These are phyloP conservation scores for Tipula confusa DNA, from an alignment of 2,888 invertebrate genomes.

Conservation along the genomic window DNA sequence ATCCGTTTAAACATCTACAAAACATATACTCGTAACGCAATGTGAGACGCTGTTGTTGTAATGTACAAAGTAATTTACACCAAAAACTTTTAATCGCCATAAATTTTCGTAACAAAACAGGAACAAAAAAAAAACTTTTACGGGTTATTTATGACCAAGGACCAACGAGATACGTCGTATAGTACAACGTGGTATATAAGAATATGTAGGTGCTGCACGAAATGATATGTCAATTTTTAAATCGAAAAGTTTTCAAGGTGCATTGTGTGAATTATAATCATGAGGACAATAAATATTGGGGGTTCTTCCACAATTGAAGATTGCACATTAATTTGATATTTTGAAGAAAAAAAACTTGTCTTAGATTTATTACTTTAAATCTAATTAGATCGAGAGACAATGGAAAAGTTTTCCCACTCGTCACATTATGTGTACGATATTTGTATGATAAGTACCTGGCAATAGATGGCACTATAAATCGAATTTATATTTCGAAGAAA, in stretches of 20 bases:
- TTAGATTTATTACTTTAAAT: not conserved
- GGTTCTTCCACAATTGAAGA: not conserved
- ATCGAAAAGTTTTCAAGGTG: not conserved
- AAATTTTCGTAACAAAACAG: not conserved
- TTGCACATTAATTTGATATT: conserved; percentile 5
- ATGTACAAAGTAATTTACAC: not conserved
- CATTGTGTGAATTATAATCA: not conserved
- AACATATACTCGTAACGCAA: not conserved
- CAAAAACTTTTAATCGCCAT: not conserved
- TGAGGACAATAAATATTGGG: not conserved
- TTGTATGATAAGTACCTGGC: too few relatives aligned
- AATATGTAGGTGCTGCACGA: too few relatives aligned
- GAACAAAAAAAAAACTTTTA: not conserved
- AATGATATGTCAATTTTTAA: not conserved
- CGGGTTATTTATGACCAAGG: not conserved
- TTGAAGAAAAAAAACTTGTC: not conserved
- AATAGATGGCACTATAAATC: too few relatives aligned
- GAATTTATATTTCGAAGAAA: too few relatives aligned
- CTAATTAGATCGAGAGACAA: not conserved
- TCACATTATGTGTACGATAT: not conserved
- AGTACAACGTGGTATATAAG: too few relatives aligned
- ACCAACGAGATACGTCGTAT: not conserved
- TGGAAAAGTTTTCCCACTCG: not conserved
- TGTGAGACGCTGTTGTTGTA: not conserved
- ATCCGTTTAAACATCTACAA: not conserved